phyloP scores from a whole-genome alignment of 1,140 invertebrate species.

The Trichonephila clavipes region DNA sequence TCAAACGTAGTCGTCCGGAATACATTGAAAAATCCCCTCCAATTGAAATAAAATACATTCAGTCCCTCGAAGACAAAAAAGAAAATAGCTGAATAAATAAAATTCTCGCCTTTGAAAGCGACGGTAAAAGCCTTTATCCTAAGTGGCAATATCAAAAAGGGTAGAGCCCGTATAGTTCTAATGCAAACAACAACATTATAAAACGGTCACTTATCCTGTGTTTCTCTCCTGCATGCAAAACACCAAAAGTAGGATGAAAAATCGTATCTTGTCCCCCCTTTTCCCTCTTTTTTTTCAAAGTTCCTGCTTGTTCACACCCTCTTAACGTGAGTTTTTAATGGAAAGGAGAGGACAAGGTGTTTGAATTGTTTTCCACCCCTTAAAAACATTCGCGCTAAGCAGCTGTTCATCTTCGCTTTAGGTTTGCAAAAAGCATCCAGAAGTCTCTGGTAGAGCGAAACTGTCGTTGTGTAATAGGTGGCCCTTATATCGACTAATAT shows the following conservation, averaged over 20 bases:
- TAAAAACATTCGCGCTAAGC: slow-evolving; percentile 47
- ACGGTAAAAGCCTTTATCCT: slow-evolving; percentile 22
- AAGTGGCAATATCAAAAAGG: background rate
- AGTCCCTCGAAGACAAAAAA: background rate
- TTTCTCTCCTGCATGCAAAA: slow-evolving; percentile 4
- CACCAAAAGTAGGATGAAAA: slow-evolving; percentile 33
- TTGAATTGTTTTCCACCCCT: slow-evolving; percentile 33
- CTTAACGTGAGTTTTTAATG: slow-evolving; percentile 58
- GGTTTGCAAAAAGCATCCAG: slow-evolving; percentile 41
- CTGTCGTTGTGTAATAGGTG: background rate
- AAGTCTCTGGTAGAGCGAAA: background rate
- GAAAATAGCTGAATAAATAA: slow-evolving; percentile 29
- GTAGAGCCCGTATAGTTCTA: background rate
- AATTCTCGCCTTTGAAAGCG: background rate
- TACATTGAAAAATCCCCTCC: slow-evolving; percentile 9
- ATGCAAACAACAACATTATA: slow-evolving; percentile 45
- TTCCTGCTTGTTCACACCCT: slow-evolving; percentile 45
- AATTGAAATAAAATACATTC: slow-evolving; percentile 26
- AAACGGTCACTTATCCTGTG: slow-evolving; percentile 36
- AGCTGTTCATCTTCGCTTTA: slow-evolving; percentile 27
- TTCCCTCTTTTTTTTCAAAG: background rate
- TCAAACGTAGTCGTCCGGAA: background rate
- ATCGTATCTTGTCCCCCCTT: background rate
- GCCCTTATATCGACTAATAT: background rate
- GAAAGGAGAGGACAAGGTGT: slow-evolving; percentile 33